Base-by-base conservation (phyloP, 2,888 invertebrate species). In the Mimachlamys varia region DNA sequence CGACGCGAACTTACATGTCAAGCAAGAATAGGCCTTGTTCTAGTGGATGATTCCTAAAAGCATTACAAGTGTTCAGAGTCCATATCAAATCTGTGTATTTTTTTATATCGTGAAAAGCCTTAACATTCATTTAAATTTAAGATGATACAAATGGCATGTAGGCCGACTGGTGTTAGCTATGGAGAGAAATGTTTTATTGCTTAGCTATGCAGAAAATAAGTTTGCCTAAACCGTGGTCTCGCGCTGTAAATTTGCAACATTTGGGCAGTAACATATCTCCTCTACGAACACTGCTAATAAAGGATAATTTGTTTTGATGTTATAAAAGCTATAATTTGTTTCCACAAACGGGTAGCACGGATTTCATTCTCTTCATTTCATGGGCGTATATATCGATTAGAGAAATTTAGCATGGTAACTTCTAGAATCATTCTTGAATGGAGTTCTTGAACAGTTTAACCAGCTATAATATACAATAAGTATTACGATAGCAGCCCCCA, bases 161-260 rank as follows among this genome's bases (percentile, higher is more conserved):
- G 76, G 33, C 10, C 76, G 17, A 33, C 13, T 15, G 15, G 5
- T 33, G 76, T 76, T 76, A 76, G 27, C 76, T 76, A 7, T 2
- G 2, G 76, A 33, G 76, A 7, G 13, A 12, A 7, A 33, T 33
- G 27, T 10, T 76, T 76, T 76, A 76, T 33, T 76, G 76, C 76
- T 76, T 76, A 76, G 76, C 33, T 76, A 76, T 76, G 76, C 76
- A 76, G 76, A 76, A 76, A 76, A 76, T 76, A 76, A 76, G 76
- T 76, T 76, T 33, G 27, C 13, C 22, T 76, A 76, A 76, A 76
- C 33, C 10, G 76, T 76, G 27, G 76, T 76, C 76, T 76, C 76
- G 76, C 33, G 12, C 76, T 33, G 22, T 76, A 76, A 76, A 62
- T 62, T 62, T 62, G 62, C 5, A 62, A 76, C 76, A 76, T 76